A percentile compares a stretch with the other conserved stretches of the same genome.
Evolutionary conservation across 2,797 vertebrate genomes (phyloP).

Genomic region (Setipinna tenuifilis): DNA sequence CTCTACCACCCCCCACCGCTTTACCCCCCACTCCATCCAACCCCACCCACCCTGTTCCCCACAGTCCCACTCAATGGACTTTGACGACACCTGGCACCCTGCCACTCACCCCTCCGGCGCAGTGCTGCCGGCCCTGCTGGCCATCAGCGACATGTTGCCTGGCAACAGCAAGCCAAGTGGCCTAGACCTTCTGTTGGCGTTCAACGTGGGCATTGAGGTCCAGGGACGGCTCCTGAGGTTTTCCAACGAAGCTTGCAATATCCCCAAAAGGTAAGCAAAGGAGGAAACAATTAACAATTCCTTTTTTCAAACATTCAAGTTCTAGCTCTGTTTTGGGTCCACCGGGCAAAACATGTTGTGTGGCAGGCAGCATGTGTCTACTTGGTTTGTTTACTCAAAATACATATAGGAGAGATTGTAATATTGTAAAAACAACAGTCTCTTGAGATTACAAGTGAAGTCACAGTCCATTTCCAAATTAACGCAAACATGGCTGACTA

Average conservation of each 20-base stretch:
- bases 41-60: background rate
- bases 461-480: background rate
- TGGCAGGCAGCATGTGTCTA: background rate
- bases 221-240: constrained; percentile 88
- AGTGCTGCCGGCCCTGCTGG: constrained; percentile 84
- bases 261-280: constrained; percentile 81
- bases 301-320: background rate
- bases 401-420: background rate
- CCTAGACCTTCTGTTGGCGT: constrained; percentile 82
- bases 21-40: too few relatives aligned
- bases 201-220: constrained; percentile 87
- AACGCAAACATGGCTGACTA: background rate
- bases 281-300: background rate
- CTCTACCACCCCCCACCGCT: background rate
- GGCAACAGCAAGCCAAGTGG: constrained; percentile 75
- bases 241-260: constrained; percentile 83
- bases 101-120: constrained; percentile 89
- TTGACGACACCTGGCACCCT: constrained; percentile 92
- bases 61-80: constrained; percentile 91
- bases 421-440: background rate
- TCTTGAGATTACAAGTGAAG: background rate
- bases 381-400: background rate
- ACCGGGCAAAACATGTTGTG: background rate
- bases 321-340: background rate
- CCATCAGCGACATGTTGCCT: constrained; percentile 84